A percentile compares a stretch with the other conserved stretches of the same genome.
These are phyloP conservation scores for Cephus spinipes DNA, from an alignment of 2,888 invertebrate species.

Conservation along the genomic window DNA sequence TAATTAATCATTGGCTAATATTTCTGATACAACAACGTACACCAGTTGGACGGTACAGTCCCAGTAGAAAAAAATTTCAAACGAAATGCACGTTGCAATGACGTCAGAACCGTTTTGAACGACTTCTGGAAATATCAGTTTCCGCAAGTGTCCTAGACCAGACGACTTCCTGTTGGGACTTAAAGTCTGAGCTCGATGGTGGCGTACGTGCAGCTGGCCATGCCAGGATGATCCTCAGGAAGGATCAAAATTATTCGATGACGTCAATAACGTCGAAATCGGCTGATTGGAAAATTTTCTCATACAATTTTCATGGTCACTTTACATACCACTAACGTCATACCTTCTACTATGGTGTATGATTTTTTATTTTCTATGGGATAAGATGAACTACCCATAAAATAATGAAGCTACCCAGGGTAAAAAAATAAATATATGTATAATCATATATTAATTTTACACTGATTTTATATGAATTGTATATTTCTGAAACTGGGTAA, in stretches of 20 bases:
- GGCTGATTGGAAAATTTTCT: not conserved
- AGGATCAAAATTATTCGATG: conserved; percentile 2
- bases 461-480: not conserved
- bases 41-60: not conserved
- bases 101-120: not conserved
- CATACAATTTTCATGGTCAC: not conserved
- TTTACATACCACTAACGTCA: not conserved
- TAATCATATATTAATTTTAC: not conserved
- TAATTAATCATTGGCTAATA: not conserved
- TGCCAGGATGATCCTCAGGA: not conserved
- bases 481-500: not conserved
- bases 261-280: not conserved
- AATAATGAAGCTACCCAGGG: not conserved
- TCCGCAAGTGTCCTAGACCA: not conserved
- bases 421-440: not conserved
- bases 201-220: not conserved
- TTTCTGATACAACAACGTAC: not conserved
- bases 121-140: not conserved
- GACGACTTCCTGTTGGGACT: not conserved
- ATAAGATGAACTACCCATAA: too few relatives aligned
- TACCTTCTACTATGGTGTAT: not conserved
- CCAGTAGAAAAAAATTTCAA: not conserved
- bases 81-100: not conserved
- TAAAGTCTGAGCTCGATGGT: not conserved
- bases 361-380: not conserved